Evolutionary conservation across 1,140 invertebrate genomes (phyloP).

Genomic region (Drosophila nikananu): DNA sequence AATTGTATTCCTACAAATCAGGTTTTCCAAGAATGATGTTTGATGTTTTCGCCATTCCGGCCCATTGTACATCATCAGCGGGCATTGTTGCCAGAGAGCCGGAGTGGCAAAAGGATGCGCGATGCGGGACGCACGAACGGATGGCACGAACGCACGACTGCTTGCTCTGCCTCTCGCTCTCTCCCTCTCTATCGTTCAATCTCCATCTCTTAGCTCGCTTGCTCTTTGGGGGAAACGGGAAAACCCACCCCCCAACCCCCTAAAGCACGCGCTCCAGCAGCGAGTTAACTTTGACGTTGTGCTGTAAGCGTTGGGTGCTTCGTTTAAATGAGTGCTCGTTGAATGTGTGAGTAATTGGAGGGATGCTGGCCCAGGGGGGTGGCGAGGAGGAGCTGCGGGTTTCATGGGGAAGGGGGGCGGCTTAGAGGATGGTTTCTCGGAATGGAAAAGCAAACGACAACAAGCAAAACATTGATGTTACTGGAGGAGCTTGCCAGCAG

Average conservation of each 20-base stretch:
- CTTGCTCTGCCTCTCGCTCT: conserved; percentile 3
- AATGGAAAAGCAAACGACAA: conserved; percentile 77
- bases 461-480: conserved; percentile 73
- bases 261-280: conserved; percentile 57
- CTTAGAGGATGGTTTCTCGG: conserved; percentile 18
- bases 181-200: background rate
- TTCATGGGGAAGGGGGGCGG: background rate
- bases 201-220: conserved; percentile 4
- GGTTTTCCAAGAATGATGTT: conserved; percentile 2
- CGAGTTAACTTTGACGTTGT: conserved; percentile 79
- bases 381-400: background rate
- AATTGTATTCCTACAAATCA: background rate
- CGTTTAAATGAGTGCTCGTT: conserved; percentile 83
- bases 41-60: conserved; percentile 6
- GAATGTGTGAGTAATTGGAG: conserved; percentile 82
- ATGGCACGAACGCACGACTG: conserved; percentile 56
- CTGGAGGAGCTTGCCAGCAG: conserved; percentile 59
- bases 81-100: conserved; percentile 49
- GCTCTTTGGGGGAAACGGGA: background rate
- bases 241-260: conserved; percentile 12
- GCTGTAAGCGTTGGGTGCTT: conserved; percentile 79
- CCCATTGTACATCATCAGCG: conserved; percentile 60
- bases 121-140: conserved; percentile 57
- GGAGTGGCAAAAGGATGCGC: conserved; percentile 59
- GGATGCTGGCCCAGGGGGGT: conserved; percentile 45